Evolutionary conservation across 2,113 vertebrate genomes (phyloP).

Genomic region (Oryzias curvinotus): DNA sequence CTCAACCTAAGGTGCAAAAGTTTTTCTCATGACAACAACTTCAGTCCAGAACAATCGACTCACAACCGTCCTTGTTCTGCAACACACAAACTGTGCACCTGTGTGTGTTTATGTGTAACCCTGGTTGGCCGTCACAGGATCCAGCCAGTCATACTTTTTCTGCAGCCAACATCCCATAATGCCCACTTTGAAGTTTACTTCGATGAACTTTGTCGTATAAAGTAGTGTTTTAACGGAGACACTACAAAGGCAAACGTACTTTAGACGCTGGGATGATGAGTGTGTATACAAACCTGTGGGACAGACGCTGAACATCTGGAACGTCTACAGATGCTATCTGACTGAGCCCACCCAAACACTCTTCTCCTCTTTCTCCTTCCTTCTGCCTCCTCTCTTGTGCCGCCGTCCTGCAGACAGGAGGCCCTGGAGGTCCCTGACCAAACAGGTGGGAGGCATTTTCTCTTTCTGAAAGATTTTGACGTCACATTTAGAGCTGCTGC

Average conservation of each 20-base stretch:
- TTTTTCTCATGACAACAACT: not conserved
- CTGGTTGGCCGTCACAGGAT: conserved; percentile 63
- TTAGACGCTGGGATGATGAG: conserved; percentile 67
- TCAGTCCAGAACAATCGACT: no score
- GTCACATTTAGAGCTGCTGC: not conserved
- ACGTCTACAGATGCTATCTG: conserved; percentile 74
- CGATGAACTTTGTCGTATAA: conserved; percentile 75
- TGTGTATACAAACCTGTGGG: conserved; percentile 60
- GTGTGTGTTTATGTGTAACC: conserved; percentile 65
- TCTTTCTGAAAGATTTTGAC: conserved; percentile 11
- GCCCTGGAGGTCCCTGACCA: conserved; percentile 90
- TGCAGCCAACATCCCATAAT: conserved; percentile 64
- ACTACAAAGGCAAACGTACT: conserved; percentile 73
- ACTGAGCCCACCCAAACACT: conserved; percentile 71
- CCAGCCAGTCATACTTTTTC: conserved; percentile 51
- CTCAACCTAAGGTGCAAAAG: conserved; percentile 2
- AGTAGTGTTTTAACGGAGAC: conserved; percentile 69
- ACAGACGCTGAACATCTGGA: conserved; percentile 65
- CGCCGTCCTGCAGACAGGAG: conserved; percentile 81
- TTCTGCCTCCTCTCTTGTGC: conserved; percentile 55
- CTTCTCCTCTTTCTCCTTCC: conserved; percentile 60
- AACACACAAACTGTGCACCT: conserved; percentile 60
- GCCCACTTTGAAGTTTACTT: conserved; percentile 75
- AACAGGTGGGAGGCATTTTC: conserved; percentile 84
- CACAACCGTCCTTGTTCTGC: no score